Evolutionary conservation across 35 echinoderm and acorn worm genomes (phyloP).

Genomic region (Hemicentrotus pulcherrimus): DNA sequence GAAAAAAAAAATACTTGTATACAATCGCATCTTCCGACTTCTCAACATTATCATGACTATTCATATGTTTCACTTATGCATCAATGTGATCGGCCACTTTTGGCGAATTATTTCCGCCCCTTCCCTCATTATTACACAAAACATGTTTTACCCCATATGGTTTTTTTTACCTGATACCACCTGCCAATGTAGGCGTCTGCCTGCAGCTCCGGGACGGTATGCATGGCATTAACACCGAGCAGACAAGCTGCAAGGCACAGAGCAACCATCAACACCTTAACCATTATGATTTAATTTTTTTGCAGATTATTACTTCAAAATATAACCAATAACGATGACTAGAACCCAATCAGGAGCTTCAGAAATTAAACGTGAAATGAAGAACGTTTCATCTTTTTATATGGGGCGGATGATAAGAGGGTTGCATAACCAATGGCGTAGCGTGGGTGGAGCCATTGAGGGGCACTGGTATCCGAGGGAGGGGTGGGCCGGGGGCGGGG

Average conservation of each 20-base stretch:
- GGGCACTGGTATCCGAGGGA: background rate
- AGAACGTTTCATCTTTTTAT: background rate
- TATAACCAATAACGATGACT: background rate
- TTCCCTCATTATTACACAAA: too few species aligned
- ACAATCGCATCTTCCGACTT: too few species aligned
- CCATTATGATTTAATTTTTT: constrained; percentile 5
- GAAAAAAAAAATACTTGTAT: too few species aligned
- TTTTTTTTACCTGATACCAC: constrained; percentile 74
- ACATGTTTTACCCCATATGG: too few species aligned
- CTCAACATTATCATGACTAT: too few species aligned
- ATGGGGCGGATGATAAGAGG: background rate
- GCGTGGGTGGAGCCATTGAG: background rate
- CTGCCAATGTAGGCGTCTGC: constrained; percentile 62
- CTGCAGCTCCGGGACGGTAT: constrained; percentile 62
- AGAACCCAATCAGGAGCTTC: background rate
- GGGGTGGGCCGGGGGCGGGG: background rate
- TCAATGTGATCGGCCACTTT: too few species aligned
- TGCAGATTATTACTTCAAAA: background rate
- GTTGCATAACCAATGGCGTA: background rate
- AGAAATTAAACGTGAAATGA: background rate
- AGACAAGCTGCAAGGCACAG: background rate
- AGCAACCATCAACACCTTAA: constrained; percentile 26
- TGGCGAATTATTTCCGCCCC: too few species aligned
- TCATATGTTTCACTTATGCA: too few species aligned
- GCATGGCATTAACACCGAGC: constrained; percentile 28